Evolutionary conservation across 2,113 vertebrate genomes (phyloP), one percentile per base, ranked within the genome.

Genomic region (Thalassarche chlororhynchos): DNA sequence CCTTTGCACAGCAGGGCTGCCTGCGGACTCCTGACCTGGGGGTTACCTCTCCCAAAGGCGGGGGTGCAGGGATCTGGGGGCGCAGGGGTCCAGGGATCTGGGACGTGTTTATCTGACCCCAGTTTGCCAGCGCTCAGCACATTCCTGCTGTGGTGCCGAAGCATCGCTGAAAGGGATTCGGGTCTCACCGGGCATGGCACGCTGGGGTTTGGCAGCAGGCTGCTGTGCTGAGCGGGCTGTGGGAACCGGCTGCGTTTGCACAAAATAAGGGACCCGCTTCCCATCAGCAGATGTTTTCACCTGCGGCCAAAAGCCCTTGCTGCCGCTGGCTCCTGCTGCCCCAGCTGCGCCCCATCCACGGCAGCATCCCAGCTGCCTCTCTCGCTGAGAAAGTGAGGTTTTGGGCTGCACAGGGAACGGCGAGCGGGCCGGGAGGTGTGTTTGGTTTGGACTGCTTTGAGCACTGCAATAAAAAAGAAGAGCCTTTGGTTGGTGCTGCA

Each of bases 101-200:
- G 46, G 74, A 3, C 60, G 61, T 61, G 57, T 80, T 84, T 65
- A 9, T 80, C 78, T 25, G 51, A 2, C 3, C 29, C 23, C 2
- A 0, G 12, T 80, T 84, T 66, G 38, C 26, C 64, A 0, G 20
- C 6, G 0, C 34, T 80, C 93, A 77, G 93, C 74, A 44, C 44
- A 38, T 72, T 93, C 87, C 90, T 72, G 58, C n/a, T 1, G 14
- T 3, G 19, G 25, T 5, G 68, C 72, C 23, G 14, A 42, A 8
- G 5, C 24, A 3, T 1, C 2, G 3, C 66, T 10, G 61, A 1
- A 3, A 61, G 58, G 34, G 42, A 61, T 32, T 31, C 3, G 34
- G 47, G 24, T 32, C 26, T 29, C 44, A 15, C 58, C 3, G 36
- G 31, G 77, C 36, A 3, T 3, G 2, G 71, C 74, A 2, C 19